Evolutionary conservation across 2,113 vertebrate species (phyloP).

Genomic region (Myotis yumanensis): DNA sequence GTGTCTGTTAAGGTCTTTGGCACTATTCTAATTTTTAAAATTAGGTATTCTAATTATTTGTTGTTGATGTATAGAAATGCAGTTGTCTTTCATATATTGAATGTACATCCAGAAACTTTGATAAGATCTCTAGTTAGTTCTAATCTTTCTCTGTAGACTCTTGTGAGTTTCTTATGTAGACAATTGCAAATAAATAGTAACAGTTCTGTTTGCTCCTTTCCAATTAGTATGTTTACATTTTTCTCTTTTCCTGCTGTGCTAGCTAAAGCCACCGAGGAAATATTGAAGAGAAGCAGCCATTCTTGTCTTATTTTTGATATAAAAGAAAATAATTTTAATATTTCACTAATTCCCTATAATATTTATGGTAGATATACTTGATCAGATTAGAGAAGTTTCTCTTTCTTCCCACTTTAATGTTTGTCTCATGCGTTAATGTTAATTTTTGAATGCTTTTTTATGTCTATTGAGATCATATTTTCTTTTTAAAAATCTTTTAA

Average conservation of each 20-base stretch:
- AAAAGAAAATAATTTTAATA: conserved; percentile 37
- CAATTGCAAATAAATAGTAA: neutral
- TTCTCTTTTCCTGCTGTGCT: neutral
- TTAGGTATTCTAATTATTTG: conserved; percentile 27
- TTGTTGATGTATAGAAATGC: conserved; percentile 12
- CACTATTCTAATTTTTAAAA: conserved; percentile 1
- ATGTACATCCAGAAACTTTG: neutral
- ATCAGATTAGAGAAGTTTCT: neutral
- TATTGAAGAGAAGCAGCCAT: conserved; percentile 15
- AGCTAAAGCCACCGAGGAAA: neutral
- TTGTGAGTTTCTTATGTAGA: neutral
- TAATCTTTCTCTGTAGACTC: neutral
- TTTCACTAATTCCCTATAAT: neutral
- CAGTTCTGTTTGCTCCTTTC: conserved; percentile 13
- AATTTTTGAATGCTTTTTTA: conserved; percentile 3
- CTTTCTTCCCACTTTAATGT: neutral
- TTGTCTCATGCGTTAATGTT: neutral
- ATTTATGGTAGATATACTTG: neutral
- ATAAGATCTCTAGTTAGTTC: conserved; percentile 3
- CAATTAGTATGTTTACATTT: neutral
- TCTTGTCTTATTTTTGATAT: conserved; percentile 1
- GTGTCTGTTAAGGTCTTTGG: neutral
- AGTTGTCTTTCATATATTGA: neutral
- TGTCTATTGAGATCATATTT: conserved; percentile 26
- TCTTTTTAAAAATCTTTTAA: neutral